phyloP scores from a whole-genome alignment of 2,888 invertebrate genomes.

The Agonopterix arenella region DNA sequence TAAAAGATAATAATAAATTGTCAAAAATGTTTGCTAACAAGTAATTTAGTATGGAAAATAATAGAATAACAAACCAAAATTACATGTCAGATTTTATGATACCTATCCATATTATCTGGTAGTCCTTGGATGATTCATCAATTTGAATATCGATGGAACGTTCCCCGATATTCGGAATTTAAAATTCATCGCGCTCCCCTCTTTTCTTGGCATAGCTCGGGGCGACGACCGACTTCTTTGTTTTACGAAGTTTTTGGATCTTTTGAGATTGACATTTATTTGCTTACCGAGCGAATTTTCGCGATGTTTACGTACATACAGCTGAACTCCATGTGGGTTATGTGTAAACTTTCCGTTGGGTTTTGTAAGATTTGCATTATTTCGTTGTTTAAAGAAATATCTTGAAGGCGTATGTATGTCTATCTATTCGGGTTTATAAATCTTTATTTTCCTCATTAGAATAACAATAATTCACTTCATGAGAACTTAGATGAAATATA shows the following conservation, averaged over 20 bases:
- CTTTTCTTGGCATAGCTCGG: constrained; percentile 18
- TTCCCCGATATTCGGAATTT: constrained; percentile 43
- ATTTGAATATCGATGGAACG: constrained; percentile 49
- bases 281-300: constrained; percentile 9
- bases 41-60: no score
- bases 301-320: no score
- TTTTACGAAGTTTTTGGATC: constrained; percentile 13
- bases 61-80: no score
- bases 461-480: no score
- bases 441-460: no score
- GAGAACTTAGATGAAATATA: no score
- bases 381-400: background rate
- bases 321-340: no score
- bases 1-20: no score
- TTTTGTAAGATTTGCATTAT: background rate
- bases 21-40: no score
- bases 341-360: no score
- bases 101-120: constrained; percentile 7
- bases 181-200: constrained; percentile 43
- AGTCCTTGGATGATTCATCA: constrained; percentile 37
- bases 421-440: background rate
- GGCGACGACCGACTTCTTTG: constrained; percentile 15
- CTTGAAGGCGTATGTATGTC: background rate
- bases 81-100: no score
- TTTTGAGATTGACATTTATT: constrained; percentile 20